Evolutionary conservation across 2,888 invertebrate genomes (phyloP), one percentile per base, ranked within the genome.

Genomic region (Tipula lateralis): DNA sequence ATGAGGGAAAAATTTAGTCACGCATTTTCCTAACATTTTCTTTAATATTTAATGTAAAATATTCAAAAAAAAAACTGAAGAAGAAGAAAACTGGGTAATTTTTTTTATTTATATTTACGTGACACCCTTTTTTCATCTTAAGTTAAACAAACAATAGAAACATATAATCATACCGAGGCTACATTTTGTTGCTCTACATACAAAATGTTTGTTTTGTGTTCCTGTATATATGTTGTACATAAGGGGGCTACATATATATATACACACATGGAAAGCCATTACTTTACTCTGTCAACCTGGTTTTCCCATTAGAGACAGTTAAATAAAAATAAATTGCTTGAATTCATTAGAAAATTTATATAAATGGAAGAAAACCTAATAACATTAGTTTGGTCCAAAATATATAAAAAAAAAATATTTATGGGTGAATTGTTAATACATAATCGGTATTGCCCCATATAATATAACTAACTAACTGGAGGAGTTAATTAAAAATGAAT

Each of bases 31-130:
- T 16, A 50, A 50, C 44, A 50, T 50, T 50, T 66, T 66, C 66
- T 66, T 66, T 66, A 66, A 66, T 66, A 66, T 66, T 66, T 66
- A 66, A 66, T 66, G 66, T 66, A 66, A 66, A 66, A 66, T 66
- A 66, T 66, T 66, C 66, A 66, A 24, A 9, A 66, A 66, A 44
- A 24, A 66, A 66, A 39, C 9, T 13, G 13, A 39, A 39, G 13
- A 39, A 39, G 4, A 13, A 9, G 24, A 66, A 66, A 66, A 66
- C 66, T 66, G 24, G 66, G 66, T 66, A 66, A 66, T 66, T 66
- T 66, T 66, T 66, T 66, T 66, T 66, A 66, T 66, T 66, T 66
- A 66, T 66, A 66, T 66, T 66, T 66, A 66, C 66, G 66, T 66
- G 66, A 66, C 66, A 66, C 66, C 66, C 66, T 66, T 66, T 66